Evolutionary conservation across 2,888 invertebrate species (phyloP).

Genomic region (Pocota personata): DNA sequence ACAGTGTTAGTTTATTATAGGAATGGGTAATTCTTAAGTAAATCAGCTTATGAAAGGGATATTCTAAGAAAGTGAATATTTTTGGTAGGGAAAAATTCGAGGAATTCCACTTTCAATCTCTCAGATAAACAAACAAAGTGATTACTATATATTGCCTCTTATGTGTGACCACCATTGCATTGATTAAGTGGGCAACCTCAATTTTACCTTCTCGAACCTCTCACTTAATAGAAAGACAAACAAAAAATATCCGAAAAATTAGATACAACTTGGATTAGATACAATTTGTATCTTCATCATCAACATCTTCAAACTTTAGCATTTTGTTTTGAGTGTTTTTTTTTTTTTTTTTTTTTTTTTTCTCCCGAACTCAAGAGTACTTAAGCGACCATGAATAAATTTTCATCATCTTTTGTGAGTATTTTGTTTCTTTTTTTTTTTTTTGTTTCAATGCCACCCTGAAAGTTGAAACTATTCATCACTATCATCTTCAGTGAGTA

Average conservation of each 20-base stretch:
- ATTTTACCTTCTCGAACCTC: constrained; percentile 14
- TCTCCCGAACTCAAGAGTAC: constrained; percentile 45
- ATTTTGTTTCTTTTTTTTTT: constrained; percentile 20
- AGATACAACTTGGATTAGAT: constrained; percentile 44
- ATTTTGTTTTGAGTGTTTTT: constrained; percentile 45
- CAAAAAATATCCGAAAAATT: constrained; percentile 14
- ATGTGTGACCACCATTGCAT: constrained; percentile 13
- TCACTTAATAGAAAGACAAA: constrained; percentile 20
- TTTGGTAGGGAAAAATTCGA: not conserved
- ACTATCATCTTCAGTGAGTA: constrained; percentile 33
- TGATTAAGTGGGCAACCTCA: constrained; percentile 46
- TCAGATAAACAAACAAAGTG: constrained; percentile 27
- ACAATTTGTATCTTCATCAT: constrained; percentile 51
- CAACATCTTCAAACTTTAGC: constrained; percentile 46
- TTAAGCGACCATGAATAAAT: constrained; percentile 69
- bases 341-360: constrained; percentile 7
- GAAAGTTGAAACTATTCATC: constrained; percentile 66
- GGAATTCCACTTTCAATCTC: not conserved
- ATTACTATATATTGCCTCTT: not conserved
- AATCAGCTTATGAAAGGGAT: not conserved
- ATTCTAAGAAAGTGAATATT: not conserved
- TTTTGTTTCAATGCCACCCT: constrained; percentile 56
- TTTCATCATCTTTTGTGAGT: constrained; percentile 45
- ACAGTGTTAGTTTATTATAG: not conserved
- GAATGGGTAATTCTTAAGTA: not conserved